Evolutionary conservation across 2,113 vertebrate genomes (phyloP).

Genomic region (Vulpes lagopus): DNA sequence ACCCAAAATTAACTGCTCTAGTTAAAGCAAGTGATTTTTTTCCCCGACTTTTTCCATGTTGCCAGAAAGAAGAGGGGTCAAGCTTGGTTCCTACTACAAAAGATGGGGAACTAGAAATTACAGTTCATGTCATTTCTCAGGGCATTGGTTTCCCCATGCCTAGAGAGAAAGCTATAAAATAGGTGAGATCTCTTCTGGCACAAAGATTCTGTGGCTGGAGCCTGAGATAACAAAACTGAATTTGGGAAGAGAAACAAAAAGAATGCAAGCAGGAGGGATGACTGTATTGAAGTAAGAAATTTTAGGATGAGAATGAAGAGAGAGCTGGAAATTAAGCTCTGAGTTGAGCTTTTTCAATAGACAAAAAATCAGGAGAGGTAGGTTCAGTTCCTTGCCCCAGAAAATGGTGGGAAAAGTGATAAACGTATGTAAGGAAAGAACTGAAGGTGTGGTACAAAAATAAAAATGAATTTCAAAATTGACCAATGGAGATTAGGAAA

Average conservation of each 20-base stretch:
- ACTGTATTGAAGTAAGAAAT: background rate
- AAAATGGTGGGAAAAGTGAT: background rate
- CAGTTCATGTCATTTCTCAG: background rate
- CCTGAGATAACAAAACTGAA: background rate
- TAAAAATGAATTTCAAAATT: background rate
- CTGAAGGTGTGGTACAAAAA: background rate
- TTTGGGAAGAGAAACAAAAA: background rate
- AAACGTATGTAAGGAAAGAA: background rate
- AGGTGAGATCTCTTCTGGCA: background rate
- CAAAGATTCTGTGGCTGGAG: background rate
- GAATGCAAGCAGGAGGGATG: background rate
- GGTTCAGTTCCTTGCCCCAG: background rate
- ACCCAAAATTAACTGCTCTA: background rate
- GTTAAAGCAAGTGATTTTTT: slow-evolving; percentile 2
- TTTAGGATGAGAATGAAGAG: background rate
- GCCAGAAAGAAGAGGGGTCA: background rate
- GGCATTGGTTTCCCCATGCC: background rate
- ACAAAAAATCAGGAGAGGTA: background rate
- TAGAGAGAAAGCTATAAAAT: background rate
- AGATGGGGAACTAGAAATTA: background rate
- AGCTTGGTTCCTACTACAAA: background rate
- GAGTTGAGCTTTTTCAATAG: background rate
- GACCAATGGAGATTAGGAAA: background rate
- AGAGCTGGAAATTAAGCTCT: background rate
- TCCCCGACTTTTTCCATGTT: background rate